phyloP scores from a whole-genome alignment of 2,797 vertebrate genomes.

The Epinephelus coioides region DNA sequence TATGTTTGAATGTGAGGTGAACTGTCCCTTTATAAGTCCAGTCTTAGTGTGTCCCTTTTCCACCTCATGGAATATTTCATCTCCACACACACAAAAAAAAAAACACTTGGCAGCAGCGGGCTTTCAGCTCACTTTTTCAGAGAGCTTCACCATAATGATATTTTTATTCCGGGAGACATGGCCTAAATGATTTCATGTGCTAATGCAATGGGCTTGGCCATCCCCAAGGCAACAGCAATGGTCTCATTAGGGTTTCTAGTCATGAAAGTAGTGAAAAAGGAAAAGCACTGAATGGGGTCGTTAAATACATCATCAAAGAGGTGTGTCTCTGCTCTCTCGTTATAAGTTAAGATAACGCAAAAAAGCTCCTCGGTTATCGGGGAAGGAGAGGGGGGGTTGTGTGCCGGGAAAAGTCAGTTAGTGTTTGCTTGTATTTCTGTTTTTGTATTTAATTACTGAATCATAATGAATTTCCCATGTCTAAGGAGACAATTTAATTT shows the following conservation, averaged over 20 bases:
- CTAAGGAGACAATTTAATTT: constrained; percentile 45
- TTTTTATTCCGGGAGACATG: constrained; percentile 73
- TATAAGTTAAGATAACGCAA: constrained; percentile 65
- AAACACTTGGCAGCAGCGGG: constrained; percentile 26
- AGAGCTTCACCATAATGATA: constrained; percentile 65
- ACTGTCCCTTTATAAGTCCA: background rate
- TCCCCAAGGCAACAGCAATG: constrained; percentile 70
- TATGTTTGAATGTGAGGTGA: no score
- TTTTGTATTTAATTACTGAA: constrained; percentile 62
- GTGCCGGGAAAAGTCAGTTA: constrained; percentile 27
- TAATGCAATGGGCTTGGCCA: constrained; percentile 72
- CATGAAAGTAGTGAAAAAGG: constrained; percentile 73
- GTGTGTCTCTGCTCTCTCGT: constrained; percentile 71
- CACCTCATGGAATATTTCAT: constrained; percentile 15
- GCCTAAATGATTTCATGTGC: constrained; percentile 79
- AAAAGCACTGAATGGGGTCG: constrained; percentile 69
- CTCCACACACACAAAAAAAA: background rate
- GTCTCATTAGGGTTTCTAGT: constrained; percentile 81
- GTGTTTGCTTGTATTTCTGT: constrained; percentile 49
- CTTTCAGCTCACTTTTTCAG: constrained; percentile 46
- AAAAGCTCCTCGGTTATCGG: constrained; percentile 41
- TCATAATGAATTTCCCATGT: constrained; percentile 56
- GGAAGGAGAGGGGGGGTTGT: background rate
- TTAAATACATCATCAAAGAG: constrained; percentile 83
- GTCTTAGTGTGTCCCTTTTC: background rate